Conservation (phyloP, 2,888 invertebrate species). For the Limnephilus lunatus region DNA sequence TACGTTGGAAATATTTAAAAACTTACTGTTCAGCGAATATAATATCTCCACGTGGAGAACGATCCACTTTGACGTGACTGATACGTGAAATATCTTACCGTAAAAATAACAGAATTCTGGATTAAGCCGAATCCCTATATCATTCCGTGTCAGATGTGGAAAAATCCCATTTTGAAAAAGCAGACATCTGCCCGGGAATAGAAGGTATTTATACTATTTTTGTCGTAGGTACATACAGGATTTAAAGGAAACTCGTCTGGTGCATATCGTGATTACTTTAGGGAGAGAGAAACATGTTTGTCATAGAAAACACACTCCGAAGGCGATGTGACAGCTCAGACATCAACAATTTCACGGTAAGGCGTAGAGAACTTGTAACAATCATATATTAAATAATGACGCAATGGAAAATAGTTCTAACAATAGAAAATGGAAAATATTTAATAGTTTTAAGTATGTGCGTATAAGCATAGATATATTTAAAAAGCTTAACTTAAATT, state of each 20-base stretch:
- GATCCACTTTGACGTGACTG: constrained; percentile 50
- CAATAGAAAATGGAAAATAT: neutral
- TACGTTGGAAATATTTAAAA: constrained; percentile 21
- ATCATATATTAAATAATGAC: neutral
- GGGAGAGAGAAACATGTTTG: constrained; percentile 37
- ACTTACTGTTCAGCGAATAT: constrained; percentile 30
- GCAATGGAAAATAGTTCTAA: neutral
- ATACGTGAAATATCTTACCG: constrained; percentile 44
- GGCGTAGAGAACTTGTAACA: neutral
- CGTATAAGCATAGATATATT: neutral
- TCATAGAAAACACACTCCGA: constrained; percentile 8
- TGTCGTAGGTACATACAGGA: neutral
- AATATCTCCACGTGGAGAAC: constrained; percentile 7
- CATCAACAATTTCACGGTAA: neutral
- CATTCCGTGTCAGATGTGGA: constrained; percentile 49
- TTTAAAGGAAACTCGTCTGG: constrained; percentile 48
- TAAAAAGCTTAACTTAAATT: neutral
- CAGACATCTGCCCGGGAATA: constrained; percentile 27
- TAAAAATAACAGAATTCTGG: constrained; percentile 42
- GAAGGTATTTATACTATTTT: constrained; percentile 38
- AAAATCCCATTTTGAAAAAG: constrained; percentile 36
- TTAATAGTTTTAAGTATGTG: neutral
- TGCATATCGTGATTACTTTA: constrained; percentile 56
- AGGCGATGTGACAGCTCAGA: neutral
- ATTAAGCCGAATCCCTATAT: constrained; percentile 52